Evolutionary conservation across 1,140 invertebrate species (phyloP).

Genomic region (Riptortus pedestris): DNA sequence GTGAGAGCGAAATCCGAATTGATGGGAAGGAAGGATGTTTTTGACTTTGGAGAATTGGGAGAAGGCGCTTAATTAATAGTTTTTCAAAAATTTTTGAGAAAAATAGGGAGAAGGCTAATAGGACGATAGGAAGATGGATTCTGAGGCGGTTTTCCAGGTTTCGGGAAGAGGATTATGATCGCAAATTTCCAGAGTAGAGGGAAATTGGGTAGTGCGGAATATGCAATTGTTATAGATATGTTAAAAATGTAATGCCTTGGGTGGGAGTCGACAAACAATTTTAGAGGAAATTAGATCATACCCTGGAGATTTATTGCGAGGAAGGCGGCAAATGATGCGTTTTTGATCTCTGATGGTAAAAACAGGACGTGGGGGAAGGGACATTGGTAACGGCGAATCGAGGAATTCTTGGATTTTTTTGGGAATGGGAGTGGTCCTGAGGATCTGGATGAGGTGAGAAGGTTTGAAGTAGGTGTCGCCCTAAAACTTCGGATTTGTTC

Average conservation of each 20-base stretch:
- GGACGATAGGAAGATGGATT: background rate
- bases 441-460: background rate
- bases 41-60: background rate
- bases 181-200: too few relatives aligned
- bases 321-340: background rate
- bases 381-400: background rate
- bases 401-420: background rate
- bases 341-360: background rate
- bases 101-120: background rate
- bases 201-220: background rate
- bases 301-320: background rate
- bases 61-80: too few relatives aligned
- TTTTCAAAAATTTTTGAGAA: conserved; percentile 2
- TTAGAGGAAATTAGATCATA: background rate
- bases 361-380: too few relatives aligned
- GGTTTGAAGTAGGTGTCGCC: background rate
- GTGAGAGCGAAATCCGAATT: background rate
- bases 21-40: background rate
- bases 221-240: background rate
- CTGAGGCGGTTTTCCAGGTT: background rate
- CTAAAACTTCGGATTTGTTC: too few relatives aligned
- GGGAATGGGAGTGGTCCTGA: background rate
- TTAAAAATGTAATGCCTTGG: background rate
- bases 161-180: background rate
- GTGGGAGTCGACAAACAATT: background rate